Evolutionary conservation across 2,113 vertebrate genomes (phyloP).

Genomic region (Cyanoramphus novaezelandiae): DNA sequence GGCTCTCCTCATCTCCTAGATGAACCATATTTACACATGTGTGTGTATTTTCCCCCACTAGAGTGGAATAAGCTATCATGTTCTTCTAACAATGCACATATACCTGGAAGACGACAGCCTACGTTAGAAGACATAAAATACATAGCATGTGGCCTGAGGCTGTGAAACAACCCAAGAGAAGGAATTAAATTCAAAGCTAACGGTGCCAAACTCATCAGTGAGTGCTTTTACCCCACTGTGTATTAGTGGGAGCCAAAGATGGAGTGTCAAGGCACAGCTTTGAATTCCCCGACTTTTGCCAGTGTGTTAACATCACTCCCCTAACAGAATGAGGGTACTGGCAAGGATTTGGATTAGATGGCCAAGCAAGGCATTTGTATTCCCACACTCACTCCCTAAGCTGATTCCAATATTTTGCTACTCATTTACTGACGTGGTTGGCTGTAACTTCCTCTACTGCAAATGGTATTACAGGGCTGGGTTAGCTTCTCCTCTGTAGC

Average conservation of each 20-base stretch:
- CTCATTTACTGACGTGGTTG: neutral
- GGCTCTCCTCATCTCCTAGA: neutral
- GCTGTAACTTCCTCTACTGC: neutral
- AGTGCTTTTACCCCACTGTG: neutral
- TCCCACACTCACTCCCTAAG: neutral
- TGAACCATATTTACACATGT: neutral
- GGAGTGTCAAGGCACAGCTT: neutral
- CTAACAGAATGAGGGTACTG: neutral
- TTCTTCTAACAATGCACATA: neutral
- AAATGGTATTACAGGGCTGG: neutral
- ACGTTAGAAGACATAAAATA: neutral
- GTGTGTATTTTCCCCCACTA: neutral
- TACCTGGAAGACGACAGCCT: neutral
- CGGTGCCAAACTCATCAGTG: neutral
- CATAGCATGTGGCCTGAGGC: neutral
- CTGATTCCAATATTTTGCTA: neutral
- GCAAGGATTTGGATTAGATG: neutral
- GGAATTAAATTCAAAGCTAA: neutral
- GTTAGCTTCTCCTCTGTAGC: neutral
- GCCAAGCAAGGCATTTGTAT: neutral
- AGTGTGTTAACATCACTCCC: neutral
- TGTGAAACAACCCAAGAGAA: neutral
- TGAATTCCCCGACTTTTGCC: neutral
- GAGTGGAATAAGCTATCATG: neutral
- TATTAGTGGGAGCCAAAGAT: neutral